A percentile compares a stretch with the other conserved stretches of the same genome.
Evolutionary conservation across 2,797 vertebrate genomes (phyloP).

Genomic region (Cebuella pygmaea): DNA sequence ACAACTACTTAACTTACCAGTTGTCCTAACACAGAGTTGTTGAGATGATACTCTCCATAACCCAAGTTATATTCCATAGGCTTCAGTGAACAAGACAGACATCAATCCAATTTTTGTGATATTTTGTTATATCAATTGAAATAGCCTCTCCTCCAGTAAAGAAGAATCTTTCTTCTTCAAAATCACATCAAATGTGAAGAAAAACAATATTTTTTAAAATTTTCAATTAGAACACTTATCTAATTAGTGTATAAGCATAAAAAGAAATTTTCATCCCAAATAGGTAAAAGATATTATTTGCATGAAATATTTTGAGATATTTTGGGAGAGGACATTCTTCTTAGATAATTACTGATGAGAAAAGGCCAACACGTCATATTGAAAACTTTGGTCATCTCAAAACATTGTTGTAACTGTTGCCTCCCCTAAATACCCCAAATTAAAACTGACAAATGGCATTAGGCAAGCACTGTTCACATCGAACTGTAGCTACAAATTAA

Average conservation of each 20-base stretch:
- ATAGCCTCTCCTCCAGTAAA: neutral
- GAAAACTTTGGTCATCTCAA: neutral
- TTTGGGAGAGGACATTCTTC: neutral
- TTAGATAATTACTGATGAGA: neutral
- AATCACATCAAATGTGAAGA: neutral
- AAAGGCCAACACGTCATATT: neutral
- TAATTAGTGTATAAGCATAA: neutral
- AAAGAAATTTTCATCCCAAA: neutral
- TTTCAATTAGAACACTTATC: neutral
- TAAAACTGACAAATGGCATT: neutral
- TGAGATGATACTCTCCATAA: neutral
- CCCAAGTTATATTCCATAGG: too few relatives aligned
- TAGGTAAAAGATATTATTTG: neutral
- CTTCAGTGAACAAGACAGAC: neutral
- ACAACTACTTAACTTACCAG: neutral
- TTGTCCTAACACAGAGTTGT: neutral
- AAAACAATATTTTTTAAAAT: neutral
- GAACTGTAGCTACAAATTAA: neutral
- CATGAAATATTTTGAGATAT: neutral
- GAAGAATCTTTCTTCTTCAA: neutral
- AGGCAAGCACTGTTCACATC: neutral
- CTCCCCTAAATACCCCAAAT: neutral
- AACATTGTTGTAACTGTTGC: neutral
- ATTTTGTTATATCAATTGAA: neutral
- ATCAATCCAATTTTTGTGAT: neutral